phyloP scores from a whole-genome alignment of 2,113 vertebrate genomes.

The Pollimyrus isidori region DNA sequence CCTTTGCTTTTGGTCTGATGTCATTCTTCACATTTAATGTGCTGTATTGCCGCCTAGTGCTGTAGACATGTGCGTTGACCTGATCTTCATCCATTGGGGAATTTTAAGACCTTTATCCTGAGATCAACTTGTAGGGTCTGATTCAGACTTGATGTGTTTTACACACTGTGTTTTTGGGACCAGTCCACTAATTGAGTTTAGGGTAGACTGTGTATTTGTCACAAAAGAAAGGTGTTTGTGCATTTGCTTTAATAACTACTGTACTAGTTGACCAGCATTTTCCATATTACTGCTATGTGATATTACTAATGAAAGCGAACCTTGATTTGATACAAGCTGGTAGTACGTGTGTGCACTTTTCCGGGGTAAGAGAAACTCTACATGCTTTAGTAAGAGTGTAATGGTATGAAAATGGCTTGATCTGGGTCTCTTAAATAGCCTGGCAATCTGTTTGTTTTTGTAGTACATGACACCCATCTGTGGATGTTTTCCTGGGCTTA shows the following conservation, averaged over 20 bases:
- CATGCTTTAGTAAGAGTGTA: background rate
- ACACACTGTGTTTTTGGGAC: background rate
- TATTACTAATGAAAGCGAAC: background rate
- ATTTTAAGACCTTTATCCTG: background rate
- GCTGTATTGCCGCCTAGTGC: background rate
- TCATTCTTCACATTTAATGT: background rate
- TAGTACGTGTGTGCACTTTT: background rate
- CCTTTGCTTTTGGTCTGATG: background rate
- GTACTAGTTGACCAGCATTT: background rate
- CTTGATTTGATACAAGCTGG: background rate
- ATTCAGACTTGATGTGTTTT: background rate
- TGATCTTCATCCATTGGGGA: background rate
- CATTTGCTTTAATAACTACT: background rate
- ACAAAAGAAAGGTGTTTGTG: background rate
- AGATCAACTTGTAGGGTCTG: background rate
- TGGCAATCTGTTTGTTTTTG: constrained; percentile 14
- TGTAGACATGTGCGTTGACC: background rate
- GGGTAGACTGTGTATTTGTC: background rate
- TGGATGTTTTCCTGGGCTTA: background rate
- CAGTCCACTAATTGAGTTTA: background rate
- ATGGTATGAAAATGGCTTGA: background rate
- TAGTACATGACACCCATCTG: constrained; percentile 2
- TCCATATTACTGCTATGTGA: background rate
- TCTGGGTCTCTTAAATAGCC: background rate
- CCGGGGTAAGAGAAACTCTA: background rate